Evolutionary conservation across 2,113 vertebrate genomes (phyloP), one percentile per base, ranked within the genome.

Genomic region (Bos javanicus): DNA sequence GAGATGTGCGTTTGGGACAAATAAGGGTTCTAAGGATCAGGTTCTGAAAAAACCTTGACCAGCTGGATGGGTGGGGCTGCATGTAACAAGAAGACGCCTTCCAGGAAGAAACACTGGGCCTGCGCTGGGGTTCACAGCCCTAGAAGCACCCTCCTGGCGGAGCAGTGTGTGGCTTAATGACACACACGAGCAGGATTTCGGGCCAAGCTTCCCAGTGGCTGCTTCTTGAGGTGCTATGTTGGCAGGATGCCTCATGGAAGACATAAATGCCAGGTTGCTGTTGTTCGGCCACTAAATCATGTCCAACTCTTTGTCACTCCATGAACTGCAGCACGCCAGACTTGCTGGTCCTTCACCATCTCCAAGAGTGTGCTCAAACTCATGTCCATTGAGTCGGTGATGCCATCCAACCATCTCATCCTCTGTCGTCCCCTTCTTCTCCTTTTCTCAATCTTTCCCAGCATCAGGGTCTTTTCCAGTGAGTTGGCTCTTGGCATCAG

Each of bases 211-310:
- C 25, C 28, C 48, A 7, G 3, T 0, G 2, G 8, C 39, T 6
- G 16, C 30, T 23, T 19, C 78, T 12, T 12, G 23, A 54, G 14
- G 3, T 0, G 5, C 36, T 14, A 19, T 0, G 3, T 56, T 60
- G 52, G 76, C 67, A 23, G 46, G 57, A 4, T 7, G 59, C n/a
- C 59, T 21, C 8, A 17, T 17, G 23, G 4, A 67, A 50, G 83
- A 43, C 13, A 1, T 4, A 5, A 8, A 12, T 7, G 10, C 57
- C 5, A 36, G 26, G 12, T 76, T 11, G 62, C 30, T 64, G 36
- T 74, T 25, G 11, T 43, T 43, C 71, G 25, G 71, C 39, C 39
- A 26, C 71, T 25, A 76, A 25, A 13, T 76, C 1, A 13, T 26
- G 36, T 26, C 39, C 0, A 1, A 76, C 71, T 76, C 71, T 74